A percentile compares a stretch with the other conserved stretches of the same genome.
Evolutionary conservation across 1,140 invertebrate species (phyloP).

Genomic region (Pogonus chalceus): DNA sequence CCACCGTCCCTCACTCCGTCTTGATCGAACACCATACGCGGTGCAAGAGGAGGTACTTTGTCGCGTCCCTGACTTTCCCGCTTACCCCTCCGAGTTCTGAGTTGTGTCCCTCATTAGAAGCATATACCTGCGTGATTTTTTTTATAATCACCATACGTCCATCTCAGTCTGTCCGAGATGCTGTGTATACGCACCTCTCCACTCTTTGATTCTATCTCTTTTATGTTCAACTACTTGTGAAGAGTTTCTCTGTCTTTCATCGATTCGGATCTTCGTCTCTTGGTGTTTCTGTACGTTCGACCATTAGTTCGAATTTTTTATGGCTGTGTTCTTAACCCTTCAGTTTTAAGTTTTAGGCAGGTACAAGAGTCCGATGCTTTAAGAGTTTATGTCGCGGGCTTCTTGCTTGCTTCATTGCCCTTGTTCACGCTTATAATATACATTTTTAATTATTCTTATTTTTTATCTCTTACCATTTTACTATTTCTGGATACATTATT

Average conservation of each 20-base stretch:
- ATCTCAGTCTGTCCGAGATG: not conserved
- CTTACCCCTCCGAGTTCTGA: not conserved
- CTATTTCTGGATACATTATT: no score
- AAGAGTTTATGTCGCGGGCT: no score
- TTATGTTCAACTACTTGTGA: not conserved
- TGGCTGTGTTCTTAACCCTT: not conserved
- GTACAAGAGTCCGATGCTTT: no score
- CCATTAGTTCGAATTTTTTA: not conserved
- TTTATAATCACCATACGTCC: not conserved
- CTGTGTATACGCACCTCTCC: not conserved
- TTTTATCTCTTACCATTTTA: no score
- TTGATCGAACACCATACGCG: not conserved
- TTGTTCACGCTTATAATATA: no score
- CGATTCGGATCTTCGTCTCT: not conserved
- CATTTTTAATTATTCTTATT: no score
- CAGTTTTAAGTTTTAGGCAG: conserved; percentile 2
- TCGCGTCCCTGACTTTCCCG: not conserved
- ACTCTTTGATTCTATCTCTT: not conserved
- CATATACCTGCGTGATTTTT: conserved; percentile 6
- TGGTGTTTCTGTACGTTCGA: not conserved
- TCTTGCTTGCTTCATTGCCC: no score
- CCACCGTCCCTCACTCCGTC: not conserved
- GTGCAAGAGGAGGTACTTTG: not conserved
- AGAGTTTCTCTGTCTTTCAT: not conserved
- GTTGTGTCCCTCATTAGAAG: not conserved